phyloP scores from a whole-genome alignment of 2,797 vertebrate species.

The Esox masquinongy region DNA sequence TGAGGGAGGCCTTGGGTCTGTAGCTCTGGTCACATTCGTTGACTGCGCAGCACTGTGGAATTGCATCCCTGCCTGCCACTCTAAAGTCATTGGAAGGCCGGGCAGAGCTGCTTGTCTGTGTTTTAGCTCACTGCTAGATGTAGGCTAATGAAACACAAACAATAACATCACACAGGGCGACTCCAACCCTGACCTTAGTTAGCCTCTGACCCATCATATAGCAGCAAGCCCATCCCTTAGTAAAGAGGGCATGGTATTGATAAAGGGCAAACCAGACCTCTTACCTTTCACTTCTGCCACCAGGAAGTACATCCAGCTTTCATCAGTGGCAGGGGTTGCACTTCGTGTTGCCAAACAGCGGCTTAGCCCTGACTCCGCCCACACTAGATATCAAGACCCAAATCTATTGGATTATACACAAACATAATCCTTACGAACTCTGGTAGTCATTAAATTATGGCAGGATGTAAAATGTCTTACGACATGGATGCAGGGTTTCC shows the following conservation, averaged over 20 bases:
- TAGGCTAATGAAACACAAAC: neutral
- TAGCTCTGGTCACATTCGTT: neutral
- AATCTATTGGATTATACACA: too few species aligned
- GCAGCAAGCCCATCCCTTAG: neutral
- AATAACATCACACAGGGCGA: neutral
- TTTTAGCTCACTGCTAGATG: neutral
- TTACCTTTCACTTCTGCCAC: neutral
- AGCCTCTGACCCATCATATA: neutral
- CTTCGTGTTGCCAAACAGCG: neutral
- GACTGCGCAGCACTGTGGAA: neutral
- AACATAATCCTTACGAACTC: too few species aligned
- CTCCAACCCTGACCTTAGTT: neutral
- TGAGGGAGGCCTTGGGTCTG: neutral
- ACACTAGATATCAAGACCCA: neutral
- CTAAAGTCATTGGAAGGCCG: neutral
- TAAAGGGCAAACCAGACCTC: neutral
- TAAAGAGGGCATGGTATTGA: neutral
- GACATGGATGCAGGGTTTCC: too few species aligned
- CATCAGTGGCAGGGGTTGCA: neutral
- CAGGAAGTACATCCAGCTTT: neutral
- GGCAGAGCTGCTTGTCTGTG: neutral
- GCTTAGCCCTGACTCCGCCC: neutral
- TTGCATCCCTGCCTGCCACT: neutral
- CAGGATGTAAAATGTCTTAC: too few species aligned
- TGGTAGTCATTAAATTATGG: neutral